Base-by-base conservation (phyloP, 1,140 invertebrate genomes). In the Drosophila nigromelanica region DNA sequence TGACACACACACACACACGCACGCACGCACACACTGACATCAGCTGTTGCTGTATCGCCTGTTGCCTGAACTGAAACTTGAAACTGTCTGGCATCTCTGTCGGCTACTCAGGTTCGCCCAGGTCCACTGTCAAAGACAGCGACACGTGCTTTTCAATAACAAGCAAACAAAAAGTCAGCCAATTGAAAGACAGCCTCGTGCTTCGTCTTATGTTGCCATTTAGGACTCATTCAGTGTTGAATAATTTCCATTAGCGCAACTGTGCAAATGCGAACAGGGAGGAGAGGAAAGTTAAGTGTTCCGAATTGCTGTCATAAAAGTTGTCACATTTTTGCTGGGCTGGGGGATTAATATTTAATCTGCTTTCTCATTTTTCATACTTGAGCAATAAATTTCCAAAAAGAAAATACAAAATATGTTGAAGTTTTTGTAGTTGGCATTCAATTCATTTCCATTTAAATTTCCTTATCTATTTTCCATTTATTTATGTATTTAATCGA, bases 1-100 rank as follows among this genome's bases (percentile, higher is more conserved):
- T 60, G 15, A 18, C 14, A 33, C 37, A 15, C 58, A 47, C 18
- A 47, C 39, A 14, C 37, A 45, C 37, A 51, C 18, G 18, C 37
- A 56, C 45, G 50, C 2, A 48, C 51, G 35, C 15, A 56, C 45
- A 58, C 3, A 52, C 24, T 18, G 4, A 47, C 45, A 43, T 14
- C 62, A 67, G 63, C 63, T 56, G 58, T 42, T 42, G 69, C 47
- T 63, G 56, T 33, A 35, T 6, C 45, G 69, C 69, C 69, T 67
- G 69, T 72, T 72, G 69, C 69, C 69, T 39, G 62, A 27, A 47
- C 18, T 8, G 33, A 27, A 27, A 7, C 40, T 43, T 27, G 2
- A 27, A 64, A 51, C 42, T 56, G 27, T 37, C 18, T 55, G 24
- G 35, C 18, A 56, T 60, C 35, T 48, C 33, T 35, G 33, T 4